These are phyloP conservation scores for Dasysyrphus tricinctus DNA, from an alignment of 2,888 invertebrate genomes.

Conservation along the genomic window DNA sequence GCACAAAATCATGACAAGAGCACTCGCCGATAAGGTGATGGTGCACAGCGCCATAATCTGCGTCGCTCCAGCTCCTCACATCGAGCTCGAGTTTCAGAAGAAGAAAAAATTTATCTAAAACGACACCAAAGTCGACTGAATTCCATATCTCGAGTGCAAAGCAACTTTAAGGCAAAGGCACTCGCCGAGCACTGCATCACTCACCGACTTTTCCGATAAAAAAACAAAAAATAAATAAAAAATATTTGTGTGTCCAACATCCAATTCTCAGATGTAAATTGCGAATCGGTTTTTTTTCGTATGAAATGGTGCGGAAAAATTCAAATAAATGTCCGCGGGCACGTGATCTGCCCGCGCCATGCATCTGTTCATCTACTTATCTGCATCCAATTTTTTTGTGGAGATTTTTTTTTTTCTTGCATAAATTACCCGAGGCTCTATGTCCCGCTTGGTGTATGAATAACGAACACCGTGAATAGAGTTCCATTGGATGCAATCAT, in stretches of 20 bases:
- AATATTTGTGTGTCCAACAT: slow-evolving; percentile 49
- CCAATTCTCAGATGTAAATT: slow-evolving; percentile 56
- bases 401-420: slow-evolving; percentile 29
- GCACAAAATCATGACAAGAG: slow-evolving; percentile 63
- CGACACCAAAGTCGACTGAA: slow-evolving; percentile 26
- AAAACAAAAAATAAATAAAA: background rate
- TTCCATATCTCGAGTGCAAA: slow-evolving; percentile 18
- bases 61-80: background rate
- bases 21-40: slow-evolving; percentile 55
- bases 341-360: slow-evolving; percentile 63
- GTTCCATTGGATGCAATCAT: slow-evolving; percentile 65
- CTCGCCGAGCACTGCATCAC: background rate
- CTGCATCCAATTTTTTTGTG: slow-evolving; percentile 41
- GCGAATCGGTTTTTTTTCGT: slow-evolving; percentile 37
- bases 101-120: slow-evolving; percentile 30
- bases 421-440: slow-evolving; percentile 63
- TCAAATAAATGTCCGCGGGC: slow-evolving; percentile 67
- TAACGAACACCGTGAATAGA: slow-evolving; percentile 43
- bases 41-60: slow-evolving; percentile 15
- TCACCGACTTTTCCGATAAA: slow-evolving; percentile 40
- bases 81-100: background rate
- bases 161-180: background rate
- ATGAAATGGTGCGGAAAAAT: slow-evolving; percentile 65
- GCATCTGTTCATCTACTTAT: slow-evolving; percentile 67
- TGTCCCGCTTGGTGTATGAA: slow-evolving; percentile 27